Conservation (phyloP, 2,113 vertebrate genomes). For the Picathartes gymnocephalus region DNA sequence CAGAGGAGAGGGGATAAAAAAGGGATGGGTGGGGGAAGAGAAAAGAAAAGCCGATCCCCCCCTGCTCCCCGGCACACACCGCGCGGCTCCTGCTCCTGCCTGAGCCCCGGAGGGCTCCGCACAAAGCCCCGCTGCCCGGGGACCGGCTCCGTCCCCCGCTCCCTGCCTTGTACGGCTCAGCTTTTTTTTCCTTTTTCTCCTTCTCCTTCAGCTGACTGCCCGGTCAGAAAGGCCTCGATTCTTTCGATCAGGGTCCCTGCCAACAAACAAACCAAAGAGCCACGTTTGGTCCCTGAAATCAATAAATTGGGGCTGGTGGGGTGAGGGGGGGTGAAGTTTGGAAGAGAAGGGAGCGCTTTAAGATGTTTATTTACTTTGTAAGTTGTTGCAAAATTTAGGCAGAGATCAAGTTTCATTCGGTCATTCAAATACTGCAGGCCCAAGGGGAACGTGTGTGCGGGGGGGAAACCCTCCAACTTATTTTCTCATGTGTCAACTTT, state of each 20-base stretch:
- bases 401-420: conserved; percentile 43
- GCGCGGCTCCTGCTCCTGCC: conserved; percentile 21
- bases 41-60: neutral
- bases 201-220: neutral
- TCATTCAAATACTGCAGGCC: conserved; percentile 32
- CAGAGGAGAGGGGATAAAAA: conserved; percentile 59
- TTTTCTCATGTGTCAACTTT: conserved; percentile 52
- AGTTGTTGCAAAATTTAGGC: conserved; percentile 55
- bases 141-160: neutral
- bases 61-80: neutral
- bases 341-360: neutral
- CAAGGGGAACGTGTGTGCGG: neutral
- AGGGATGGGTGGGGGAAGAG: neutral
- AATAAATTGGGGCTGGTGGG: neutral
- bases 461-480: neutral
- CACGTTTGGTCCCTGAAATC: conserved; percentile 16
- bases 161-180: neutral
- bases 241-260: conserved; percentile 6
- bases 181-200: neutral
- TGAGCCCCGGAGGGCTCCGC: neutral
- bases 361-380: conserved; percentile 52
- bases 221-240: conserved; percentile 7
- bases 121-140: neutral
- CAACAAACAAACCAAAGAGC: conserved; percentile 11
- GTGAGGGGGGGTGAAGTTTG: neutral